Evolutionary conservation across 2,797 vertebrate genomes (phyloP).

Genomic region (Macroramphosus scolopax): DNA sequence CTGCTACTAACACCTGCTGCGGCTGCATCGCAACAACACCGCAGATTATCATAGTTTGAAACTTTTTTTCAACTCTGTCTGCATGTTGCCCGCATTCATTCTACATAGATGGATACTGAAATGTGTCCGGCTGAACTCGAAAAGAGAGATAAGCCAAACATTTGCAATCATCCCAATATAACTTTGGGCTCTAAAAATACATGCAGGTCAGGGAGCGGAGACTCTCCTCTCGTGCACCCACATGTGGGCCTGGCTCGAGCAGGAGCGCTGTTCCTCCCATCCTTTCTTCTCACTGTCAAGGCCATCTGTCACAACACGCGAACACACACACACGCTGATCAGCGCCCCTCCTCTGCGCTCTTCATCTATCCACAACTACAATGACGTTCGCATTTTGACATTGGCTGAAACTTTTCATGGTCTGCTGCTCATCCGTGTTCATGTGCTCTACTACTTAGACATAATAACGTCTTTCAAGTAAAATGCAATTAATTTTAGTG

Average conservation of each 20-base stretch:
- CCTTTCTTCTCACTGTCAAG: conserved; percentile 59
- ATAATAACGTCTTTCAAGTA: background rate
- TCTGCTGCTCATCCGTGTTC: conserved; percentile 13
- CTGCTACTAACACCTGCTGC: no score
- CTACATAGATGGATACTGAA: conserved; percentile 34
- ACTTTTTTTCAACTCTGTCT: background rate
- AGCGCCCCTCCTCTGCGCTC: conserved; percentile 17
- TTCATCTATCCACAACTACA: conserved; percentile 35
- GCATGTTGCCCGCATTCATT: conserved; percentile 4
- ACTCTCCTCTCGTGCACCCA: conserved; percentile 57
- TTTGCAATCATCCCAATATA: conserved; percentile 70
- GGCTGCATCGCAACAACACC: background rate
- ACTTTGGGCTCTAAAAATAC: conserved; percentile 73
- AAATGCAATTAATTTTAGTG: background rate
- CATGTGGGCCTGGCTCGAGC: conserved; percentile 60
- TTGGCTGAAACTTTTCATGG: conserved; percentile 15
- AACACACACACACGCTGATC: conserved; percentile 17
- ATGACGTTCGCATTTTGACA: conserved; percentile 44
- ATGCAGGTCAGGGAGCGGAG: conserved; percentile 65
- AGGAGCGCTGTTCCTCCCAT: conserved; percentile 47
- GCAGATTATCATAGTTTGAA: no score
- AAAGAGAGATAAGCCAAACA: conserved; percentile 61
- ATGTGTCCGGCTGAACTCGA: conserved; percentile 33
- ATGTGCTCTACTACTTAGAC: background rate
- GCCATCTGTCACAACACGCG: conserved; percentile 63